These are phyloP conservation scores for Sialis fuliginosa DNA, from an alignment of 2,888 invertebrate genomes.

Conservation along the genomic window DNA sequence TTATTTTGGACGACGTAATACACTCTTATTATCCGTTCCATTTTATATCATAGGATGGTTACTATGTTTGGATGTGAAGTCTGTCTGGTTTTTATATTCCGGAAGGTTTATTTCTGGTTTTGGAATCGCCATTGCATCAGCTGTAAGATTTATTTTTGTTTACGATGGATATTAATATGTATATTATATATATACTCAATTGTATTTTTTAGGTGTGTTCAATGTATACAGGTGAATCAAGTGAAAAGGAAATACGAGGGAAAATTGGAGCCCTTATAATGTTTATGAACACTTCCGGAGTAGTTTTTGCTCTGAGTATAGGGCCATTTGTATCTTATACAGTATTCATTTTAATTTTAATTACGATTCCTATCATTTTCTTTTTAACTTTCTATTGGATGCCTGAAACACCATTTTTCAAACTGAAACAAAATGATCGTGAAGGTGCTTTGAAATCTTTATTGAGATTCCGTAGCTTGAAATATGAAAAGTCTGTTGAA, in stretches of 20 bases:
- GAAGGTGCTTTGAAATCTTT: constrained; percentile 29
- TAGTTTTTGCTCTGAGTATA: constrained; percentile 20
- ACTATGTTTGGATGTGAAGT: constrained; percentile 20
- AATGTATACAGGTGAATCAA: constrained; percentile 23
- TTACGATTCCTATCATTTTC: constrained; percentile 29
- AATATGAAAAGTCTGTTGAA: constrained; percentile 22
- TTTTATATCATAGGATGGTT: constrained; percentile 35
- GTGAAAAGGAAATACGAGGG: constrained; percentile 21
- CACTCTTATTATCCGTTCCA: constrained; percentile 30
- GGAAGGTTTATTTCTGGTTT: constrained; percentile 32
- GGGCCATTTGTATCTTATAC: constrained; percentile 16
- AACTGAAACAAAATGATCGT: constrained; percentile 32
- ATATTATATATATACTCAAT: neutral
- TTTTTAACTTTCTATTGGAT: constrained; percentile 33
- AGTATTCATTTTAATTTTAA: constrained; percentile 26
- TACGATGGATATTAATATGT: neutral
- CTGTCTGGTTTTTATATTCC: constrained; percentile 30
- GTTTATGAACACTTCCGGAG: constrained; percentile 22
- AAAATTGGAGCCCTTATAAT: constrained; percentile 20
- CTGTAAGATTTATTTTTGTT: constrained; percentile 9
- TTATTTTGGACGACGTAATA: constrained; percentile 33
- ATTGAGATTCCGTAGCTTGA: constrained; percentile 26
- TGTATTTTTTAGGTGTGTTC: constrained; percentile 13
- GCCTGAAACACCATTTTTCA: constrained; percentile 43
- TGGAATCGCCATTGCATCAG: constrained; percentile 31